Evolutionary conservation across 1,140 invertebrate species (phyloP).

Genomic region (Riptortus pedestris): DNA sequence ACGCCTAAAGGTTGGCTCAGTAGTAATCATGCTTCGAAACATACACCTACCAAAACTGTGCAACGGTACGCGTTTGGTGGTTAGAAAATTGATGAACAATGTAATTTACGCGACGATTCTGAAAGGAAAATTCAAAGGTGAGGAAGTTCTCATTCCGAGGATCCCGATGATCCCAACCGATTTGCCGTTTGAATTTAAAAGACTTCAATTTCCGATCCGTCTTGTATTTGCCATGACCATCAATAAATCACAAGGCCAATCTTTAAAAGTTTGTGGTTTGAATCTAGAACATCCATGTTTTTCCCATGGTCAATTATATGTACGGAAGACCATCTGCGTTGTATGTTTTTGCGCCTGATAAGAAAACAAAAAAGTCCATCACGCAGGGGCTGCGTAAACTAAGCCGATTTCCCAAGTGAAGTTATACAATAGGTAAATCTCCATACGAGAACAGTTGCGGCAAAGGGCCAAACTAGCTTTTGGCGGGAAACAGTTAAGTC

Average conservation of each 20-base stretch:
- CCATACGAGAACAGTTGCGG: too few species aligned
- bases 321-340: constrained; percentile 35
- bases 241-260: constrained; percentile 37
- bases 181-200: constrained; percentile 26
- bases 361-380: too few species aligned
- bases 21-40: constrained; percentile 38
- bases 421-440: too few species aligned
- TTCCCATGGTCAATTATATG: constrained; percentile 36
- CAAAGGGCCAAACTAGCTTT: too few species aligned
- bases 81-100: constrained; percentile 36
- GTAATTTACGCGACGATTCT: constrained; percentile 31
- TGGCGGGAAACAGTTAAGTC: too few species aligned
- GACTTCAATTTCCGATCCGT: constrained; percentile 35
- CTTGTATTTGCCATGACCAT: constrained; percentile 41
- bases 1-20: constrained; percentile 35
- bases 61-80: constrained; percentile 38
- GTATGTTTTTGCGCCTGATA: too few species aligned
- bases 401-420: too few species aligned
- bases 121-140: constrained; percentile 20
- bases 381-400: too few species aligned
- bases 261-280: constrained; percentile 29
- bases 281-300: constrained; percentile 33
- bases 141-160: constrained; percentile 24
- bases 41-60: constrained; percentile 37
- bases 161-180: constrained; percentile 27